These are phyloP conservation scores for Orthosia gracilis DNA, from an alignment of 2,888 invertebrate species.

Conservation along the genomic window DNA sequence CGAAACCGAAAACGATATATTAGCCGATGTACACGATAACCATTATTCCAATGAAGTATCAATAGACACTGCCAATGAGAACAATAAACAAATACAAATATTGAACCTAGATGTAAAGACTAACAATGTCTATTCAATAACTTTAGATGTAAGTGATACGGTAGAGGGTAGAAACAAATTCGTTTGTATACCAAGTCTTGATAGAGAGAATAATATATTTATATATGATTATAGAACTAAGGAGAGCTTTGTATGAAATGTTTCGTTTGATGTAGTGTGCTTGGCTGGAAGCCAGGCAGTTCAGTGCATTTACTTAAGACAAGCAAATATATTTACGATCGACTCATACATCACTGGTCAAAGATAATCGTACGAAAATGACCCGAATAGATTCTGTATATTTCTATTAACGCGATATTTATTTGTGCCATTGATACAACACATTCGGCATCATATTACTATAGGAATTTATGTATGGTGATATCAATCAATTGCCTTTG, in stretches of 20 bases:
- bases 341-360: slow-evolving; percentile 55
- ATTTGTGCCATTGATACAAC: background rate
- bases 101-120: slow-evolving; percentile 89
- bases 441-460: background rate
- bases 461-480: background rate
- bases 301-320: slow-evolving; percentile 75
- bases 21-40: slow-evolving; percentile 77
- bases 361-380: slow-evolving; percentile 42
- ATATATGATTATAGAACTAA: slow-evolving; percentile 90
- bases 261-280: slow-evolving; percentile 60
- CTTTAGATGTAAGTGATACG: slow-evolving; percentile 85
- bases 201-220: slow-evolving; percentile 88
- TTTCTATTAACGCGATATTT: slow-evolving; percentile 24
- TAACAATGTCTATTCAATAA: slow-evolving; percentile 89
- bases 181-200: slow-evolving; percentile 85
- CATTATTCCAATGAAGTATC: slow-evolving; percentile 70
- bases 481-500: slow-evolving; percentile 52
- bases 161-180: slow-evolving; percentile 83
- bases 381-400: slow-evolving; percentile 23
- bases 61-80: slow-evolving; percentile 78
- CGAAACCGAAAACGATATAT: slow-evolving; percentile 77
- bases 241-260: slow-evolving; percentile 86
- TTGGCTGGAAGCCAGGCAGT: slow-evolving; percentile 76
- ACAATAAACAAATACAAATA: slow-evolving; percentile 90
- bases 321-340: slow-evolving; percentile 52